phyloP scores from a whole-genome alignment of 2,113 vertebrate species.

The Tringa solitaria region DNA sequence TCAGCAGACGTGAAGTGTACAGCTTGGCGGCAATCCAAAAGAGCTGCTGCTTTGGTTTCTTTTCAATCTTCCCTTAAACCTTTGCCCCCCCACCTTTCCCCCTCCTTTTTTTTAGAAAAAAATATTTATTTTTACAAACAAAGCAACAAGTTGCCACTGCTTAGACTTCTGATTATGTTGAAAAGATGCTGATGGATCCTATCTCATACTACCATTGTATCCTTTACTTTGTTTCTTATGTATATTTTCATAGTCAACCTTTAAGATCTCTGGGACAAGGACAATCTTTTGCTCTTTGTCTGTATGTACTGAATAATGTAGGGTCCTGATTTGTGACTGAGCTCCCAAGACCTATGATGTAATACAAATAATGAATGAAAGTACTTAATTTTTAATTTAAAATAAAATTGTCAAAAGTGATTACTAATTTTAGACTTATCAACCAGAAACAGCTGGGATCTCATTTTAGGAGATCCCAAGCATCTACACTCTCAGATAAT shows the following conservation, averaged over 20 bases:
- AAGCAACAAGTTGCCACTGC: background rate
- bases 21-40: background rate
- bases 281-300: background rate
- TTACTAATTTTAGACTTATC: constrained; percentile 51
- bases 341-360: background rate
- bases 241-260: background rate
- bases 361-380: constrained; percentile 52
- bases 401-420: constrained; percentile 40
- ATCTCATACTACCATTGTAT: background rate
- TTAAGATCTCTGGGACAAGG: background rate
- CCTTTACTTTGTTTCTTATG: background rate
- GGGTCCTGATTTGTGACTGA: background rate
- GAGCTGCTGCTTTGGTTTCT: background rate
- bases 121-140: background rate
- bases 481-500: constrained; percentile 32
- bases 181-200: background rate
- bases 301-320: background rate
- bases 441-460: constrained; percentile 54
- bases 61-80: background rate
- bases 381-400: constrained; percentile 59
- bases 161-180: background rate
- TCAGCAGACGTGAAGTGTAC: background rate
- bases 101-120: no score
- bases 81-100: background rate
- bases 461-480: constrained; percentile 54